phyloP scores from a whole-genome alignment of 2,797 vertebrate species.

The Buceros bicornis region DNA sequence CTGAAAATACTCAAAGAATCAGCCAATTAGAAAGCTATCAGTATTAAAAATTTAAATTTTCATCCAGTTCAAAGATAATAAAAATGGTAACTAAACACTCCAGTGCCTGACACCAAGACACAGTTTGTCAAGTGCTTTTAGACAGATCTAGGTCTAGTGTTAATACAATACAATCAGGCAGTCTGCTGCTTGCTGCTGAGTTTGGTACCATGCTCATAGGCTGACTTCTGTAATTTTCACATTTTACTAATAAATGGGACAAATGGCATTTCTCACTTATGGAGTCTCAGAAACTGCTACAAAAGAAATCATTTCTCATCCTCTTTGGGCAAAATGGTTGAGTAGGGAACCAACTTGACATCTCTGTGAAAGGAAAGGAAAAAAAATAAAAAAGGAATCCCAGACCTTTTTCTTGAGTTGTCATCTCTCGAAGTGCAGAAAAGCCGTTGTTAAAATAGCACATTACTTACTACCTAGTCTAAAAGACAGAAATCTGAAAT shows the following conservation, averaged over 20 bases:
- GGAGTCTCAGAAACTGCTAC: background rate
- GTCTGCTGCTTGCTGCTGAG: background rate
- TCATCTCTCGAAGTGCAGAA: background rate
- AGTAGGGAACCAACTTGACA: background rate
- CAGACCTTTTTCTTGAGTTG: background rate
- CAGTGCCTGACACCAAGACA: background rate
- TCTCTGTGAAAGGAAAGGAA: background rate
- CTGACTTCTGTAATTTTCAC: background rate
- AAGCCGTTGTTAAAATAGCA: background rate
- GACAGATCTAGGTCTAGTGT: background rate
- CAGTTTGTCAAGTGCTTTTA: background rate
- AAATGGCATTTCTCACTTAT: background rate
- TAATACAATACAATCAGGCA: background rate
- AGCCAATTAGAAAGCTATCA: conserved; percentile 23
- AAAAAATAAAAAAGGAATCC: background rate
- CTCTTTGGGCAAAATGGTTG: background rate
- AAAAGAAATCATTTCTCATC: background rate
- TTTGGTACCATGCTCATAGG: background rate
- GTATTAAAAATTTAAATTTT: conserved; percentile 21
- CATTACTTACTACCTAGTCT: background rate
- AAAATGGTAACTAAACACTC: background rate
- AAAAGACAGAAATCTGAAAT: background rate
- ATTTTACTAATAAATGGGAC: background rate
- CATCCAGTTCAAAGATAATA: background rate
- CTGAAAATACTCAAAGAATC: background rate